A percentile compares a stretch with the other conserved stretches of the same genome.
Evolutionary conservation across 2,797 vertebrate species (phyloP).

Genomic region (Myiothlypis chrysogaster): DNA sequence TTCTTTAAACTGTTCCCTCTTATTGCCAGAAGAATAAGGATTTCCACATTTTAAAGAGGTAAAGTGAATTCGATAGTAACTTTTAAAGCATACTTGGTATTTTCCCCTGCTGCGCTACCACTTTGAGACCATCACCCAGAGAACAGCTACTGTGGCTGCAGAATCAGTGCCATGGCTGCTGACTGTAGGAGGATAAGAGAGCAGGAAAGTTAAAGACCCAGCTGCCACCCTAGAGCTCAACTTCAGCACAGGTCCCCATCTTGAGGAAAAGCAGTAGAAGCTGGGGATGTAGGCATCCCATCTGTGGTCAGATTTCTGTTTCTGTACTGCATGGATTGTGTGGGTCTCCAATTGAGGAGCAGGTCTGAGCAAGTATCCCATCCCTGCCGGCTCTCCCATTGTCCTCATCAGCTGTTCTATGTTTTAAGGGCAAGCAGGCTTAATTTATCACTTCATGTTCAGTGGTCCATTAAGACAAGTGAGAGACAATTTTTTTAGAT

Average conservation of each 20-base stretch:
- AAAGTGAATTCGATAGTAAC: neutral
- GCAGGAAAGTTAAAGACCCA: neutral
- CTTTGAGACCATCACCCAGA: neutral
- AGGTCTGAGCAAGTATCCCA: neutral
- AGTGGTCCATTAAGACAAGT: neutral
- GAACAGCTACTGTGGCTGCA: neutral
- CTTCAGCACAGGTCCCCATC: neutral
- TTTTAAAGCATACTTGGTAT: neutral
- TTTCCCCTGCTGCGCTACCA: neutral
- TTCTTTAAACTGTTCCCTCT: neutral
- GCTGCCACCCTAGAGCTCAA: neutral
- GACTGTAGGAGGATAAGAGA: neutral
- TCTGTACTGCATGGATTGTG: neutral
- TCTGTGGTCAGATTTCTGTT: neutral
- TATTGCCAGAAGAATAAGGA: constrained; percentile 23
- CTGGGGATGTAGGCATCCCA: neutral
- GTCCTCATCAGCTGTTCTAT: neutral
- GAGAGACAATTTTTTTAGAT: neutral
- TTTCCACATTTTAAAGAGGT: constrained; percentile 47
- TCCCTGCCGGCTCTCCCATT: neutral
- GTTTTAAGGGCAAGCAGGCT: neutral
- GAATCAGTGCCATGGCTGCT: neutral
- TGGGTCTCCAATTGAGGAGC: neutral
- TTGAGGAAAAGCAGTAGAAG: neutral
- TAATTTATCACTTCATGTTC: neutral